Base-by-base conservation (phyloP, 2,797 vertebrate genomes). In the Hippopotamyrus pictus region DNA sequence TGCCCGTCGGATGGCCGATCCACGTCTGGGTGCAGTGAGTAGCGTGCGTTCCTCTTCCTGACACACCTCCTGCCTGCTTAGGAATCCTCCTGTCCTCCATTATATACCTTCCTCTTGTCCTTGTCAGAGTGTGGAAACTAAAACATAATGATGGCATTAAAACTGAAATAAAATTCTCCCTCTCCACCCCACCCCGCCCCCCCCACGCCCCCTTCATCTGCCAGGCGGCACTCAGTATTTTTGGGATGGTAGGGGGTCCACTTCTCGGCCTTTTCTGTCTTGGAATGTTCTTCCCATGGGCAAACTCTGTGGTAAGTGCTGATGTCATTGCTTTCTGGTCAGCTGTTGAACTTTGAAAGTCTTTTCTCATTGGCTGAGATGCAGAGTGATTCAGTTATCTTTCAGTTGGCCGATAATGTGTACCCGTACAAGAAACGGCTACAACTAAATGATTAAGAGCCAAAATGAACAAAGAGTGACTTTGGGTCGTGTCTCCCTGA, bases 201-300 rank as follows among this genome's bases (percentile, higher is more conserved):
- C 25, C 37, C 37, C 46, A 22, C 9, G 8, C 48, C 65, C 37
- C 11, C 17, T 6, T 37, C 19, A 22, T n/a, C 84, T 50, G 88
- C 0, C 93, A 99, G 98, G 98, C 98, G 0, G 98, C 98, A 85
- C 95, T 99, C 93, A 99, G 98, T 94, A 99, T 99, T 94, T 99
- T 99, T 0, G 98, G 98, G 88, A 99, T 99, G 97, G 95, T 99
- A 25, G 98, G 98, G 0, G 98, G 98, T 0, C 98, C 98, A 0
- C 96, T 99, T 69, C 93, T 99, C 33, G 98, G 97, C 33, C 89
- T 98, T 50, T 99, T 99, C 96, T 92, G 96, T 92, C 95, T 99
- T 88, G 99, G 99, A 86, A 97, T 99, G 94, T 97, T 99, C 93
- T 98, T 97, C 90, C 97, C 98, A 5, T 98, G 97, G 95, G 97